phyloP scores from a whole-genome alignment of 2,888 invertebrate genomes.

The Liposcelis brunnea region DNA sequence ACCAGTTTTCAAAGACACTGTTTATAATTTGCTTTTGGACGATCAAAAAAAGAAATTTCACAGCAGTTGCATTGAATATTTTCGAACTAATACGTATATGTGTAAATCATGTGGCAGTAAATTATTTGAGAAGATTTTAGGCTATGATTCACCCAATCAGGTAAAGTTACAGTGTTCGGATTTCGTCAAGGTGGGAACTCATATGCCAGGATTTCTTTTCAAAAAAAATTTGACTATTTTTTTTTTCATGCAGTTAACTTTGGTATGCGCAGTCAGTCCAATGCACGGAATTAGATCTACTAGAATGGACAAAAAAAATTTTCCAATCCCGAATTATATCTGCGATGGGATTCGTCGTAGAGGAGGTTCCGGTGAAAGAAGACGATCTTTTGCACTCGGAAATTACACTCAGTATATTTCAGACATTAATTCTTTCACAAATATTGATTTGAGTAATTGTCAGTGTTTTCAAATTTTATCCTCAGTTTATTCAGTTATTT shows the following conservation, averaged over 20 bases:
- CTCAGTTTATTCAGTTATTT: constrained; percentile 37
- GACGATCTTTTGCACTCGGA: too few species aligned
- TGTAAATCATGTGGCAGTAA: constrained; percentile 39
- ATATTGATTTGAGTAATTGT: constrained; percentile 35
- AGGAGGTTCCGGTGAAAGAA: not conserved
- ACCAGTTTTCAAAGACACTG: constrained; percentile 36
- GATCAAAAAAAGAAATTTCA: constrained; percentile 44
- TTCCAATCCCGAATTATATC: not conserved
- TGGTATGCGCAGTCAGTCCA: too few species aligned
- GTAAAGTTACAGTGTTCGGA: too few species aligned
- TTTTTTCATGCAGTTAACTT: too few species aligned
- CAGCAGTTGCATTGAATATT: constrained; percentile 23
- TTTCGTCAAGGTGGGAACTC: too few species aligned
- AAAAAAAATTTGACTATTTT: not conserved
- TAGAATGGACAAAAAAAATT: not conserved
- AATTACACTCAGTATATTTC: too few species aligned
- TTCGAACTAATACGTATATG: constrained; percentile 38
- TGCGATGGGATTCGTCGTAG: not conserved
- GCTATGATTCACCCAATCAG: constrained; percentile 25
- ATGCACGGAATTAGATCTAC: too few species aligned
- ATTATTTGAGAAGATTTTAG: constrained; percentile 32
- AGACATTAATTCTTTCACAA: constrained; percentile 26
- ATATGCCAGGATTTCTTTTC: too few species aligned
- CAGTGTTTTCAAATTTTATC: constrained; percentile 38
- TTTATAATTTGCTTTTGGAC: constrained; percentile 43